Evolutionary conservation across 2,888 invertebrate genomes (phyloP), one percentile per base, ranked within the genome.

Genomic region (Rutpela maculata): DNA sequence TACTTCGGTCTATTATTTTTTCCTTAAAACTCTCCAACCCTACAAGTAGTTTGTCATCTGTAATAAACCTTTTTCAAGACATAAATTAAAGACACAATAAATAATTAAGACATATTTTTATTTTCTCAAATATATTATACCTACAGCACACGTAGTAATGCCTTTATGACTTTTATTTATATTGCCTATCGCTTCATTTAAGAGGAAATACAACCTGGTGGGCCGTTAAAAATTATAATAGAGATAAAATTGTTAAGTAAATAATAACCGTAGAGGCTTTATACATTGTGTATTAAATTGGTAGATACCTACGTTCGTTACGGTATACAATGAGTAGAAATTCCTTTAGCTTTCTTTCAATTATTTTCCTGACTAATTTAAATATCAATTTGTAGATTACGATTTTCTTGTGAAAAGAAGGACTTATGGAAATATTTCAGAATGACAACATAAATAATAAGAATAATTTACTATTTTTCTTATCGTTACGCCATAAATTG

Each of bases 51-150:
- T 59, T 19, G 26, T 59, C 19, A 7, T 17, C 50, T 17, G n/a
- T n/a, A 50, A 50, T 50, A 50, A n/a, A 50, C 3, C 7, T n/a
- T 6, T n/a, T 50, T n/a, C 2, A 59, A 59, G 18, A 18, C 22
- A 22, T 19, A 59, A 22, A 19, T 19, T 59, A 59, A 3, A 26
- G 6, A 12, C 15, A 26, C 26, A 31, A 31, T 62, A 62, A 12
- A 35, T 62, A 62, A 62, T 62, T 62, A 62, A 62, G 62, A n/a
- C 62, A 62, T 62, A 62, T 62, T 62, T 62, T 62, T 62, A 62
- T 62, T 62, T 62, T 31, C 17, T 17, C 3, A 12, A 62, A 15
- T 31, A 26, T 62, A 62, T 62, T 31, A 31, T 31, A n/a, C 31
- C 31, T 35, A 35, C n/a, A 10, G n/a, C 26, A n/a, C 11, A 35